Percentiles rank a stretch among this genome's conserved stretches.
phyloP scores from a whole-genome alignment of 2,888 invertebrate species.

The Eucriotettix oculatus region DNA sequence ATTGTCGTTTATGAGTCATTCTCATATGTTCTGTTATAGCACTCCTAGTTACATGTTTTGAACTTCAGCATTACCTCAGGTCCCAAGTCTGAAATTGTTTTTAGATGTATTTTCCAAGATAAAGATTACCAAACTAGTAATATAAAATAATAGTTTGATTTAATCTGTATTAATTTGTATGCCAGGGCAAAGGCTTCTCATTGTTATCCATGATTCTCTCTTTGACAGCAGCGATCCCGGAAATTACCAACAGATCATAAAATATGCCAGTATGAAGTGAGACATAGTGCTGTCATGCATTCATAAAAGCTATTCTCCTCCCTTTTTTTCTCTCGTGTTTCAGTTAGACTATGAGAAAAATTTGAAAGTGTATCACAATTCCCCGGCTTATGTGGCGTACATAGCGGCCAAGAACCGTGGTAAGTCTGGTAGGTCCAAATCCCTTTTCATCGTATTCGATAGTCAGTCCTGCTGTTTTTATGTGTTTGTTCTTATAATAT shows the following conservation, averaged over 20 bases:
- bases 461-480: slow-evolving; percentile 3
- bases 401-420: slow-evolving; percentile 85
- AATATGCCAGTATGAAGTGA: too few species aligned
- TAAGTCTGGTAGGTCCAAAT: slow-evolving; percentile 41
- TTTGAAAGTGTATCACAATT: slow-evolving; percentile 87
- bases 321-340: slow-evolving; percentile 18
- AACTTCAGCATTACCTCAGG: too few species aligned
- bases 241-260: not conserved
- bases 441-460: slow-evolving; percentile 3
- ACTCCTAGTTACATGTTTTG: too few species aligned
- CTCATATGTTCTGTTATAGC: too few species aligned
- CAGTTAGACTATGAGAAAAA: slow-evolving; percentile 84
- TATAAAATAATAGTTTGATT: too few species aligned
- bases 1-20: too few species aligned
- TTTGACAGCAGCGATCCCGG: not conserved
- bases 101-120: too few species aligned
- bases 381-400: slow-evolving; percentile 84
- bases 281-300: too few species aligned
- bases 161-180: not conserved
- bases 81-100: too few species aligned
- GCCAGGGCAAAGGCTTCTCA: not conserved
- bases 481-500: not conserved
- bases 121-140: too few species aligned
- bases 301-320: not conserved
- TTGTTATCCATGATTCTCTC: not conserved